phyloP scores from a whole-genome alignment of 1,140 invertebrate species.

The Oryzaephilus surinamensis region DNA sequence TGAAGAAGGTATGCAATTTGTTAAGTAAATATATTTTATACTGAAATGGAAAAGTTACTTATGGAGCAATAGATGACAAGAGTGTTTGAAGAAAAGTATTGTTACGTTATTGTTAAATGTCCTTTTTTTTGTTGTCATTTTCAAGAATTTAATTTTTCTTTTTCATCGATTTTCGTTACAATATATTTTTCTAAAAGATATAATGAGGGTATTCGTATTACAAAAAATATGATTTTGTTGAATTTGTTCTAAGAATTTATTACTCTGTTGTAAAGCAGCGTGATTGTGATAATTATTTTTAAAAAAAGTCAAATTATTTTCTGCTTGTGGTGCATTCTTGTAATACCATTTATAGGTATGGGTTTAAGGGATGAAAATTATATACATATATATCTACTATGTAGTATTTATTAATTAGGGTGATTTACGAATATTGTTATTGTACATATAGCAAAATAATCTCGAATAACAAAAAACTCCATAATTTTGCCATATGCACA shows the following conservation, averaged over 20 bases:
- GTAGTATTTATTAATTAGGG: conserved; percentile 20
- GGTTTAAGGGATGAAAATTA: not conserved
- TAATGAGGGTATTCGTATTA: too few species aligned
- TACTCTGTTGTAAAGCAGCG: too few species aligned
- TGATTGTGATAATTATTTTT: conserved; percentile 10
- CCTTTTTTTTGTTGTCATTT: too few species aligned
- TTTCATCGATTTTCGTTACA: too few species aligned
- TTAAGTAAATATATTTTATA: conserved; percentile 41
- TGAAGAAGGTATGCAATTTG: conserved; percentile 68
- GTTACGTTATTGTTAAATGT: conserved; percentile 12
- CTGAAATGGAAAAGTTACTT: too few species aligned
- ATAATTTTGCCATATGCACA: conserved; percentile 20
- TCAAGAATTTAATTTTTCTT: too few species aligned
- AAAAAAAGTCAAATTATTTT: conserved; percentile 8
- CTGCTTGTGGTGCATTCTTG: conserved; percentile 17
- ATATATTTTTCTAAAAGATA: too few species aligned
- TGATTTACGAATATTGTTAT: conserved; percentile 10
- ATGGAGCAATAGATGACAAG: too few species aligned
- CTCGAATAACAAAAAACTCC: conserved; percentile 3
- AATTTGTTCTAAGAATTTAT: too few species aligned
- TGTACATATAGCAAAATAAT: conserved; percentile 21
- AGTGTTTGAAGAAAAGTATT: conserved; percentile 8
- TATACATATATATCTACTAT: conserved; percentile 12
- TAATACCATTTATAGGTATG: conserved; percentile 5
- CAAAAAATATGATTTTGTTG: too few species aligned